phyloP scores from a whole-genome alignment of 2,113 vertebrate species.

The Ascaphus truei region DNA sequence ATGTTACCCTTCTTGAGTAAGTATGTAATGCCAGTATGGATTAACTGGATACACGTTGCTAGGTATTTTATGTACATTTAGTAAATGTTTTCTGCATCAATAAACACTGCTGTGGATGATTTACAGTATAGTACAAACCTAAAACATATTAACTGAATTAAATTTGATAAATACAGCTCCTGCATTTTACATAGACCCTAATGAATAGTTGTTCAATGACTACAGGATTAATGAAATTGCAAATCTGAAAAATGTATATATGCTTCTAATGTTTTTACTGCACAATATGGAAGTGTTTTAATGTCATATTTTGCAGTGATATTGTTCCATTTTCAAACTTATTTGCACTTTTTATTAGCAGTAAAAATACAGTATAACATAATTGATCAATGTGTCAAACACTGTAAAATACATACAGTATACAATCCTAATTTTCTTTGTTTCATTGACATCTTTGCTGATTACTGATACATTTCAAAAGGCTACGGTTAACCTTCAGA shows the following conservation, averaged over 20 bases:
- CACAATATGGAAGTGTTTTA: neutral
- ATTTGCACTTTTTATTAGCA: neutral
- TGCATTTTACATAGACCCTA: no score
- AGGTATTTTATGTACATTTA: no score
- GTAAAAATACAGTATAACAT: neutral
- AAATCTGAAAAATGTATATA: neutral
- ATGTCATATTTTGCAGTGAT: neutral
- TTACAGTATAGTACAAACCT: no score
- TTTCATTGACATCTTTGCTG: constrained; percentile 16
- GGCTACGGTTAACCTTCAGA: constrained; percentile 15
- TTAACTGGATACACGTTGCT: no score
- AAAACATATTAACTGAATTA: no score
- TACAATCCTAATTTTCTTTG: constrained; percentile 8
- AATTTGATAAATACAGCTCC: no score
- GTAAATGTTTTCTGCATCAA: no score
- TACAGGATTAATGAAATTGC: no score
- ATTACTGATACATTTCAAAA: constrained; percentile 9
- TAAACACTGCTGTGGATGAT: no score
- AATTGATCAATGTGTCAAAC: neutral
- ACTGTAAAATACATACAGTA: neutral
- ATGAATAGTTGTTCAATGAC: no score
- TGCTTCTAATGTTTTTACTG: neutral
- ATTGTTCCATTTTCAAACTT: neutral
- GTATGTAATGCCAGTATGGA: no score
- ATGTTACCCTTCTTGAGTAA: no score